These are phyloP conservation scores for Volucella inflata DNA, from an alignment of 2,888 invertebrate species.

Conservation along the genomic window DNA sequence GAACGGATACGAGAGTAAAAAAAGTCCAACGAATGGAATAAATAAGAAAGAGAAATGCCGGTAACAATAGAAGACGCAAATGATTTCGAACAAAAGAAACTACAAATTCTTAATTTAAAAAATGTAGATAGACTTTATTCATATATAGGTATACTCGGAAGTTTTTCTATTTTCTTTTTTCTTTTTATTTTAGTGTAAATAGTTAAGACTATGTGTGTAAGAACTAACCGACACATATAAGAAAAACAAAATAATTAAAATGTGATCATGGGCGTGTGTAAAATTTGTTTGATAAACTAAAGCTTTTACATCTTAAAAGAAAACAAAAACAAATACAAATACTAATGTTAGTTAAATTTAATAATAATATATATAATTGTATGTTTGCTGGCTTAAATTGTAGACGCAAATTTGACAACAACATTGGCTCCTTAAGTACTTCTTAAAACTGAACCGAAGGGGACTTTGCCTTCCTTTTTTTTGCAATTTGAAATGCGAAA, in stretches of 20 bases:
- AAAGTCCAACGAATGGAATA: too few relatives aligned
- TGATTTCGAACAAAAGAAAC: too few relatives aligned
- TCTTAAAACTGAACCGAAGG: constrained; percentile 38
- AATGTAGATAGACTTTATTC: too few relatives aligned
- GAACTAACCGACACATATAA: constrained; percentile 10
- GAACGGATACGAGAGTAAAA: too few relatives aligned
- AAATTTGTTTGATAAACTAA: constrained; percentile 22
- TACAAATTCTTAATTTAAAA: too few relatives aligned
- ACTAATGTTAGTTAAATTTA: constrained; percentile 3
- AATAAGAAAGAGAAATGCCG: too few relatives aligned
- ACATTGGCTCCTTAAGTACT: constrained; percentile 57
- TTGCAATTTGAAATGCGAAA: neutral
- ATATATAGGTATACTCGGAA: too few relatives aligned
- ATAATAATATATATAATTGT: constrained; percentile 13
- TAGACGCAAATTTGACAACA: constrained; percentile 27
- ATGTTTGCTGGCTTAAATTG: constrained; percentile 25
- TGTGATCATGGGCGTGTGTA: constrained; percentile 31
- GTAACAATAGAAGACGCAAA: too few relatives aligned
- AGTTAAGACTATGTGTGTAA: constrained; percentile 42
- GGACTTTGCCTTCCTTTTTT: constrained; percentile 25
- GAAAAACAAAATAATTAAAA: neutral
- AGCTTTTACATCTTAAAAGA: constrained; percentile 43
- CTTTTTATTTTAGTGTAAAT: constrained; percentile 45
- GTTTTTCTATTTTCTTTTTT: neutral
- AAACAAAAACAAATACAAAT: neutral